Evolutionary conservation across 2,113 vertebrate species (phyloP), one percentile per base, ranked within the genome.

Genomic region (Columba janthina): DNA sequence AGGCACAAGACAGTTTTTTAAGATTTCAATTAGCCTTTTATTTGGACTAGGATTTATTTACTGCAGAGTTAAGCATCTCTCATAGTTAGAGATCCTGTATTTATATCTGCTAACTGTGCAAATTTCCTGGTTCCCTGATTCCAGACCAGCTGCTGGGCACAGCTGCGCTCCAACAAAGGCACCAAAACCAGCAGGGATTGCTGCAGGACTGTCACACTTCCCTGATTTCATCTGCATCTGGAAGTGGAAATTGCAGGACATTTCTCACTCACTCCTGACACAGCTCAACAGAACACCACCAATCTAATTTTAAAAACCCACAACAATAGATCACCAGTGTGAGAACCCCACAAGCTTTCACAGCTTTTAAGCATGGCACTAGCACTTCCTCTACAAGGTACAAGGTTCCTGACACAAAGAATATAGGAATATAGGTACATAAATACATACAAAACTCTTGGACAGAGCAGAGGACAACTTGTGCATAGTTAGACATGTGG

Each of bases 111-210:
- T 97, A 97, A 95, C 96, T 95, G 96, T 96, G 89, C 94, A 97
- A 94, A 97, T 96, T 93, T 96, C 94, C 96, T 75, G 71, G 80
- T 95, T 97, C 91, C 69, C 48, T 85, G 81, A 97, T 94, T 98
- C 85, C 92, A 97, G 93, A 96, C 93, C 97, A 98, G 97, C 97
- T 98, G 97, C 97, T 81, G 85, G 96, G 91, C 94, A 94, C 98
- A 98, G 97, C 97, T 97, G 97, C 89, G 91, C 94, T 88, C 53
- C 89, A 95, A 97, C 95, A 97, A 97, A 97, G 72, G 77, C 94
- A 97, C 36, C 73, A 72, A 92, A 89, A 89, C 88, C 93, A 93
- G 92, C 83, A 95, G 94, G 29, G 86, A 92, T 84, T 89, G 90
- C 90, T 93, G 50, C 11, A 2, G 94, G 70, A 89, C 86, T 92